A percentile compares a stretch with the other conserved stretches of the same genome.
Evolutionary conservation across 2,113 vertebrate species (phyloP).

Genomic region (Calyptommatus sinebrachiatus): DNA sequence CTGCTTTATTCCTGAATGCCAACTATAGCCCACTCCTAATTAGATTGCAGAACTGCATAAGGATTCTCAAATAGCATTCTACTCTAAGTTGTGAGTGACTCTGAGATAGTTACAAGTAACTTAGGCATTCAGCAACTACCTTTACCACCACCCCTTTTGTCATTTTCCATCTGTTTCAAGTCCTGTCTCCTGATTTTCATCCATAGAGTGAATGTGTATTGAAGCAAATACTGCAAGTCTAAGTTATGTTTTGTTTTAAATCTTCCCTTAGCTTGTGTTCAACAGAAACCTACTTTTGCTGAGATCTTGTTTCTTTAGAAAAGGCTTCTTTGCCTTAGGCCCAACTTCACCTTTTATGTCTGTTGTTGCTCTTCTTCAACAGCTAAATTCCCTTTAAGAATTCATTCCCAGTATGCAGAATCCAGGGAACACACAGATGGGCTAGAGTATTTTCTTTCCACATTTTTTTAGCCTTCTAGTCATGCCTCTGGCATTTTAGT

Average conservation of each 20-base stretch:
- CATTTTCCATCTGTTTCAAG: constrained; percentile 11
- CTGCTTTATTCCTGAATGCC: no score
- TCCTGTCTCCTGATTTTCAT: not conserved
- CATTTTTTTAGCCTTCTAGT: constrained; percentile 22
- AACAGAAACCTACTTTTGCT: not conserved
- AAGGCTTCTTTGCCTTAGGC: not conserved
- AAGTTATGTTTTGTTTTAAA: not conserved
- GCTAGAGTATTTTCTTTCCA: constrained; percentile 28
- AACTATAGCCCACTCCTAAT: not conserved
- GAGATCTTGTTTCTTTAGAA: constrained; percentile 24
- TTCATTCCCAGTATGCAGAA: not conserved
- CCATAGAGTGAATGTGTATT: not conserved
- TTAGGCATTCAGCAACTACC: not conserved
- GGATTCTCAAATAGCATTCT: not conserved
- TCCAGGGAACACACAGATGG: not conserved
- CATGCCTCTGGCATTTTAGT: constrained; percentile 34
- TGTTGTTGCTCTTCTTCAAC: constrained; percentile 10
- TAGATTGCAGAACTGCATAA: not conserved
- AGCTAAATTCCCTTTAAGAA: constrained; percentile 19
- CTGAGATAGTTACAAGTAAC: not conserved
- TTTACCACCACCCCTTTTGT: not conserved
- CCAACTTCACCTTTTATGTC: constrained; percentile 26
- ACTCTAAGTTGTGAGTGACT: not conserved
- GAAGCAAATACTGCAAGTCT: constrained; percentile 12
- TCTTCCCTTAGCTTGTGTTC: not conserved